phyloP scores from a whole-genome alignment of 2,888 invertebrate species.

The Quadroppia sp. region DNA sequence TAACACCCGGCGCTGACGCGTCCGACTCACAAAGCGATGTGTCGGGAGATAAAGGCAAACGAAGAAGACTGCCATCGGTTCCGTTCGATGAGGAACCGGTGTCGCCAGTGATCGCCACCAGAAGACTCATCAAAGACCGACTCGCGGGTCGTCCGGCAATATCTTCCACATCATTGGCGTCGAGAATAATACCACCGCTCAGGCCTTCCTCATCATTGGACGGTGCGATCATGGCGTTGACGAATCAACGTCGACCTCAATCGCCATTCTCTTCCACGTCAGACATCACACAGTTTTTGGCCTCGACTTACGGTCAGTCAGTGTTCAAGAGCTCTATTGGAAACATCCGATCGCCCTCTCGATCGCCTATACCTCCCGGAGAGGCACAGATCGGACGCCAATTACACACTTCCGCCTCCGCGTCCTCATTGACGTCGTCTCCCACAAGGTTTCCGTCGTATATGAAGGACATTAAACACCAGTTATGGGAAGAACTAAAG shows the following conservation, averaged over 20 bases:
- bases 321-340: slow-evolving; percentile 39
- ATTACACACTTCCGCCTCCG: not conserved
- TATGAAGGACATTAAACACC: slow-evolving; percentile 50
- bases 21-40: slow-evolving; percentile 39
- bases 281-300: slow-evolving; percentile 40
- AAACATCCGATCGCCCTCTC: slow-evolving; percentile 38
- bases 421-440: slow-evolving; percentile 7
- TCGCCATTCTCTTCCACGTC: slow-evolving; percentile 40
- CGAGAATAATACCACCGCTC: slow-evolving; percentile 32
- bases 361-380: slow-evolving; percentile 26
- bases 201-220: slow-evolving; percentile 40
- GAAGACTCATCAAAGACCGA: slow-evolving; percentile 41
- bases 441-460: slow-evolving; percentile 48
- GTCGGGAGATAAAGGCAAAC: slow-evolving; percentile 30
- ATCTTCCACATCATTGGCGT: slow-evolving; percentile 7
- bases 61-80: slow-evolving; percentile 41
- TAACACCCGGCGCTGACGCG: not conserved
- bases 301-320: slow-evolving; percentile 39
- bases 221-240: slow-evolving; percentile 27
- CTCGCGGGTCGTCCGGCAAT: slow-evolving; percentile 26
- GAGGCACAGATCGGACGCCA: not conserved
- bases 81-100: slow-evolving; percentile 44
- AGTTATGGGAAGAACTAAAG: slow-evolving; percentile 50
- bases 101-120: slow-evolving; percentile 34
- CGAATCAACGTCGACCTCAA: slow-evolving; percentile 17